phyloP scores from a whole-genome alignment of 2,797 vertebrate genomes.

The Meda fulgida region DNA sequence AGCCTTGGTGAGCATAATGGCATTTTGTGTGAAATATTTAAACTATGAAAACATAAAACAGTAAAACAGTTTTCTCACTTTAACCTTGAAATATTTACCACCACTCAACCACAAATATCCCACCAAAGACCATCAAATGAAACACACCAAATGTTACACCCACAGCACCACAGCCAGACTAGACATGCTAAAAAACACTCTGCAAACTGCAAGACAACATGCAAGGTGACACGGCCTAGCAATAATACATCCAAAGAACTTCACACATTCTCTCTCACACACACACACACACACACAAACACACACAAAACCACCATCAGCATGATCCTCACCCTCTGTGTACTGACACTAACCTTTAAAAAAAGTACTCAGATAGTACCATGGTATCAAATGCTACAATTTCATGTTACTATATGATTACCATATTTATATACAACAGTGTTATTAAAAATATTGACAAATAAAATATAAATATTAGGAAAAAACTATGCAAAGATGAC shows the following conservation, averaged over 20 bases:
- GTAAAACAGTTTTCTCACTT: background rate
- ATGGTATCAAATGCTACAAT: background rate
- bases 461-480: background rate
- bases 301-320: conserved; percentile 59
- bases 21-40: background rate
- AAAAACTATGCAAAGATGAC: background rate
- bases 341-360: background rate
- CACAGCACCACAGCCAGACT: conserved; percentile 13
- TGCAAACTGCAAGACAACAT: conserved; percentile 61
- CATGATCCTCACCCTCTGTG: conserved; percentile 74
- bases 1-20: background rate
- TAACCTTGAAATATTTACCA: background rate
- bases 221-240: conserved; percentile 11
- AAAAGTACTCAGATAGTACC: background rate
- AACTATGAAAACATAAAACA: no score
- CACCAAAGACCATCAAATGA: conserved; percentile 49
- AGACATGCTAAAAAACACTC: conserved; percentile 37
- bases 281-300: background rate
- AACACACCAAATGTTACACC: conserved; percentile 12
- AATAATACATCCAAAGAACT: background rate
- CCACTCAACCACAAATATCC: conserved; percentile 12
- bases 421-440: background rate
- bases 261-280: conserved; percentile 17
- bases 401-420: background rate
- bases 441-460: background rate